These are phyloP conservation scores for Panthera tigris DNA, from an alignment of 2,113 vertebrate genomes.

Conservation along the genomic window DNA sequence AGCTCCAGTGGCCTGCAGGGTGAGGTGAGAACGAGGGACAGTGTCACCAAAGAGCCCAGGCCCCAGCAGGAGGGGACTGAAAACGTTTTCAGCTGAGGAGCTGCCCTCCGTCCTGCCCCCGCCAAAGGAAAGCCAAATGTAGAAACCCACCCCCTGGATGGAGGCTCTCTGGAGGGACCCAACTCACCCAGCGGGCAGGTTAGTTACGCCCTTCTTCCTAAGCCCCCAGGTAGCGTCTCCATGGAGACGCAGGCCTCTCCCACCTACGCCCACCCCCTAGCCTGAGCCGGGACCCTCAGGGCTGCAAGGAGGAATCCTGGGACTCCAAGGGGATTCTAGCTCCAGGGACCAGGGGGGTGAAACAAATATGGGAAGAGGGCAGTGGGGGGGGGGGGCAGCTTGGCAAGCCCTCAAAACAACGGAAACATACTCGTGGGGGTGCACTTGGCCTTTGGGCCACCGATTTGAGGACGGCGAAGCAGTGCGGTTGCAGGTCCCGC, in stretches of 20 bases:
- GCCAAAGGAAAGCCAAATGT: neutral
- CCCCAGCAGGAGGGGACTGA: neutral
- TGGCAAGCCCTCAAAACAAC: neutral
- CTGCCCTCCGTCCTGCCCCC: rapidly evolving
- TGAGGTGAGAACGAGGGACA: neutral
- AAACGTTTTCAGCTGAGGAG: neutral
- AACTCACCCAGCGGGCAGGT: neutral
- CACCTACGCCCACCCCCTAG: too few species aligned
- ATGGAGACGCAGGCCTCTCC: neutral
- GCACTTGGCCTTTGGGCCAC: neutral
- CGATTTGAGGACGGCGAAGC: neutral
- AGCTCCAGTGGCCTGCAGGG: slow-evolving; percentile 2
- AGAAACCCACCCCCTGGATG: neutral
- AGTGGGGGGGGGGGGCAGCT: neutral
- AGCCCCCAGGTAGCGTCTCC: neutral
- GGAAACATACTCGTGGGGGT: neutral
- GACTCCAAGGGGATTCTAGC: neutral
- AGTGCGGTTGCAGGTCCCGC: neutral
- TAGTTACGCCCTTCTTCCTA: neutral
- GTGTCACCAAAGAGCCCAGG: neutral
- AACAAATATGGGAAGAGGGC: neutral
- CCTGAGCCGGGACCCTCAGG: neutral
- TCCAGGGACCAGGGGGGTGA: neutral
- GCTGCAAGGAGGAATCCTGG: neutral
- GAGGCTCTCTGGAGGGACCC: too few species aligned